Percentiles rank a stretch among this genome's conserved stretches.
Conservation (phyloP, 2,113 vertebrate genomes). For the Periophthalmodon schlosseri region DNA sequence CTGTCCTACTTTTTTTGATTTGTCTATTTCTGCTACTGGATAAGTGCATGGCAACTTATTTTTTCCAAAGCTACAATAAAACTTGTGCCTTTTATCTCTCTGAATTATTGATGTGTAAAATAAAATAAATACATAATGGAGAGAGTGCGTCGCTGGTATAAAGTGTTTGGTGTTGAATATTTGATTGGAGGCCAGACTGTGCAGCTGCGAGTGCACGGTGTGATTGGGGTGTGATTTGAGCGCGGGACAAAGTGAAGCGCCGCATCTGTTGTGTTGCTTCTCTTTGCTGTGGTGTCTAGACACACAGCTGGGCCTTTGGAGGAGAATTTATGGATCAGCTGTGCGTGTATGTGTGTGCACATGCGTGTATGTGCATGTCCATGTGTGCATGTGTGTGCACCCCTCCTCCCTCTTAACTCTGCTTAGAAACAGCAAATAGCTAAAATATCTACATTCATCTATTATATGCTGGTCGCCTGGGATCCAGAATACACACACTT, state of each 20-base stretch:
- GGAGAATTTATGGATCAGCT: conserved; percentile 5
- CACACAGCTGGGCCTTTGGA: conserved; percentile 50
- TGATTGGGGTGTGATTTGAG: conserved; percentile 18
- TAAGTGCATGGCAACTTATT: conserved; percentile 38
- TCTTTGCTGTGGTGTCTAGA: conserved; percentile 37
- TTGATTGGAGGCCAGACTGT: conserved; percentile 60
- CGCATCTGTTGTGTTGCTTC: conserved; percentile 44
- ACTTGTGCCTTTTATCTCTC: conserved; percentile 35
- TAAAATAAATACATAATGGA: conserved; percentile 43
- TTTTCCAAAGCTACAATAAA: conserved; percentile 1
- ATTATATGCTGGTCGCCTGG: too few relatives aligned
- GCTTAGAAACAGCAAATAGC: neutral
- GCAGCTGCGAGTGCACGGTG: conserved; percentile 45
- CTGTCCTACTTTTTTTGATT: neutral
- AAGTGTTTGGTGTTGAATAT: conserved; percentile 46
- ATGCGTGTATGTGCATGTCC: too few relatives aligned
- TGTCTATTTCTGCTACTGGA: conserved; percentile 1
- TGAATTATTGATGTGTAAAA: conserved; percentile 64
- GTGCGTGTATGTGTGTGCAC: neutral
- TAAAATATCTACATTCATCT: neutral
- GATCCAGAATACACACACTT: too few relatives aligned
- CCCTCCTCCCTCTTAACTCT: neutral
- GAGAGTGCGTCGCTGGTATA: conserved; percentile 38
- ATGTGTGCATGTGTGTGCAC: too few relatives aligned
- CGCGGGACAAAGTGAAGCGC: conserved; percentile 32